Conservation (phyloP, 37 sponge, comb jelly and placozoan species). For the Beroe forskalii region DNA sequence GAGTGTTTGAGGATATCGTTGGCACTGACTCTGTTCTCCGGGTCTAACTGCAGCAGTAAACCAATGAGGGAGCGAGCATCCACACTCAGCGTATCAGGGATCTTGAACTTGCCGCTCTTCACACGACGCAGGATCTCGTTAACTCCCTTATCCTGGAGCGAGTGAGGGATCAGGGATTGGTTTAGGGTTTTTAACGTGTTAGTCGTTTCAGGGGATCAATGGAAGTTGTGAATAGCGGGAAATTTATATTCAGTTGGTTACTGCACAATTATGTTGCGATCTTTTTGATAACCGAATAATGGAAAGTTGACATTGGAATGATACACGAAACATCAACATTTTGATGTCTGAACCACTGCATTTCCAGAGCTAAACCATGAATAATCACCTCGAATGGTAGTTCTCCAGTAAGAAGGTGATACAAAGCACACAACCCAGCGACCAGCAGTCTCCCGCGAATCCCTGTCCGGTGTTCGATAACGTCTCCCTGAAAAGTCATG, state of each 20-base stretch:
- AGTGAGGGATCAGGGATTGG: no score
- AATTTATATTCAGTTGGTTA: no score
- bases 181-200: no score
- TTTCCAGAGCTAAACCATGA: no score
- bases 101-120: conserved; percentile 48
- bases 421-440: background rate
- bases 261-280: no score
- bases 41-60: conserved; percentile 36
- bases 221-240: no score
- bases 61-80: conserved; percentile 62
- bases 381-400: conserved; percentile 56
- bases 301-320: no score
- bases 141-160: conserved; percentile 44
- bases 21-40: conserved; percentile 40
- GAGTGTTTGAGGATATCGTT: conserved; percentile 48
- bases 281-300: no score
- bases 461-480: background rate
- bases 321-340: no score
- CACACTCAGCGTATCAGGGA: conserved; percentile 21
- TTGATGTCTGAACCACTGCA: no score
- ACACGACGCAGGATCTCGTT: conserved; percentile 52
- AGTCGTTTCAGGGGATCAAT: no score
- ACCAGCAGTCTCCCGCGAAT: conserved; percentile 15
- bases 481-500: conserved; percentile 44
- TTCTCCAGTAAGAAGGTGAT: conserved; percentile 21